Evolutionary conservation across 2,888 invertebrate species (phyloP).

Genomic region (Chrysotoxum bicinctum): DNA sequence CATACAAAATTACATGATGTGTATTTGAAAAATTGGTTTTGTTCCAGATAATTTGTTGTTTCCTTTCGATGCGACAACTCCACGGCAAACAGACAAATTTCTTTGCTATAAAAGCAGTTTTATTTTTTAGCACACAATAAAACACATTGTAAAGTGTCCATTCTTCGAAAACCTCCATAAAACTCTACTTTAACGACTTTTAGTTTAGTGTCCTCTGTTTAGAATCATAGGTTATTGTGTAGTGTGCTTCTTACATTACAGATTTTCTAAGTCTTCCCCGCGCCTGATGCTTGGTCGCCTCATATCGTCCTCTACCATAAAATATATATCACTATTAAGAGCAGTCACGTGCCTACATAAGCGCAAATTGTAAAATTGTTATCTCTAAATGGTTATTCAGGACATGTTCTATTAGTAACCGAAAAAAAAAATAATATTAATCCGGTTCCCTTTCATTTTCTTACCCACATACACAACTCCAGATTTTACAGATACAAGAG

Average conservation of each 20-base stretch:
- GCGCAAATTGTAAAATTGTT: conserved; percentile 66
- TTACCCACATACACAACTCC: conserved; percentile 16
- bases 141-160: neutral
- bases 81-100: too few relatives aligned
- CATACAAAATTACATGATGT: too few relatives aligned
- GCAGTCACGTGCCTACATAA: conserved; percentile 53
- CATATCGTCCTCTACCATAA: conserved; percentile 16
- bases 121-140: neutral
- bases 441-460: conserved; percentile 27
- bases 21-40: too few relatives aligned
- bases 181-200: conserved; percentile 12
- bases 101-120: neutral
- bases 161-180: conserved; percentile 22
- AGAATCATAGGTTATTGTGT: neutral
- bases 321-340: conserved; percentile 44
- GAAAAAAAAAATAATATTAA: conserved; percentile 28
- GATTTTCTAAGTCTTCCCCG: neutral
- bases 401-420: conserved; percentile 57
- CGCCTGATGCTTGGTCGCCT: neutral
- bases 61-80: too few relatives aligned
- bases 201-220: neutral
- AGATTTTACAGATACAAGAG: neutral
- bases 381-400: conserved; percentile 45
- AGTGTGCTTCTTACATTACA: neutral
- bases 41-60: too few relatives aligned